These are phyloP conservation scores for Sialis lutaria DNA, from an alignment of 2,888 invertebrate species.

Conservation along the genomic window DNA sequence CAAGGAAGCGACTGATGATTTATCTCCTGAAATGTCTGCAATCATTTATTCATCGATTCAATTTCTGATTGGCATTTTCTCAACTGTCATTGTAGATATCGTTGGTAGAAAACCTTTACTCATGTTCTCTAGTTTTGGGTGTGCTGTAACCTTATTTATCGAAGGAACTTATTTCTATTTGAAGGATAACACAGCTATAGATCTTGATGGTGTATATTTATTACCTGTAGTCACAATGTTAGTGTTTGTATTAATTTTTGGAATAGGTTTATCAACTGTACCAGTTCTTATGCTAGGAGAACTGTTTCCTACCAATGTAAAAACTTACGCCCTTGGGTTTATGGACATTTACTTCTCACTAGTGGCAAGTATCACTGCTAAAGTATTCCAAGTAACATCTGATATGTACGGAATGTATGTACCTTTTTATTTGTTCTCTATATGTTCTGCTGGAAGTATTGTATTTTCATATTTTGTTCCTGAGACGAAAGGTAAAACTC, in stretches of 20 bases:
- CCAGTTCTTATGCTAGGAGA: slow-evolving; percentile 1
- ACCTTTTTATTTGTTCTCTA: slow-evolving; percentile 2
- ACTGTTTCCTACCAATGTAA: slow-evolving; percentile 4
- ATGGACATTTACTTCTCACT: slow-evolving; percentile 4
- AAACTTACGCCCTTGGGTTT: slow-evolving; percentile 2
- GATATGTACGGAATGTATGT: slow-evolving; percentile 1
- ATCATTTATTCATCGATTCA: slow-evolving; percentile 23
- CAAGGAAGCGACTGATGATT: slow-evolving; percentile 10
- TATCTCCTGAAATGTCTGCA: slow-evolving; percentile 14
- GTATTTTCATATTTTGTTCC: slow-evolving; percentile 1
- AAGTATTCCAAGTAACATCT: slow-evolving; percentile 2
- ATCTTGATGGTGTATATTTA: neutral
- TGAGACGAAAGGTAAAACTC: slow-evolving; percentile 4
- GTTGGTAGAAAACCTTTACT: slow-evolving; percentile 25
- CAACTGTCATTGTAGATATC: slow-evolving; percentile 3
- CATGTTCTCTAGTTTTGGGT: slow-evolving; percentile 14
- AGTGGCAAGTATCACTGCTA: neutral
- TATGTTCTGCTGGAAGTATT: neutral
- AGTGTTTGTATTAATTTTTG: neutral
- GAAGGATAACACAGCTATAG: neutral
- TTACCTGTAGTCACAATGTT: neutral
- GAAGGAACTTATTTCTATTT: slow-evolving; percentile 1
- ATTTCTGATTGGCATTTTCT: slow-evolving; percentile 11
- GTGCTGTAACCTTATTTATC: neutral
- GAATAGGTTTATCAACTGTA: neutral